A percentile compares a stretch with the other conserved stretches of the same genome.
These are phyloP conservation scores for Hippocampus guttulatus DNA, from an alignment of 2,113 vertebrate species.

Conservation along the genomic window DNA sequence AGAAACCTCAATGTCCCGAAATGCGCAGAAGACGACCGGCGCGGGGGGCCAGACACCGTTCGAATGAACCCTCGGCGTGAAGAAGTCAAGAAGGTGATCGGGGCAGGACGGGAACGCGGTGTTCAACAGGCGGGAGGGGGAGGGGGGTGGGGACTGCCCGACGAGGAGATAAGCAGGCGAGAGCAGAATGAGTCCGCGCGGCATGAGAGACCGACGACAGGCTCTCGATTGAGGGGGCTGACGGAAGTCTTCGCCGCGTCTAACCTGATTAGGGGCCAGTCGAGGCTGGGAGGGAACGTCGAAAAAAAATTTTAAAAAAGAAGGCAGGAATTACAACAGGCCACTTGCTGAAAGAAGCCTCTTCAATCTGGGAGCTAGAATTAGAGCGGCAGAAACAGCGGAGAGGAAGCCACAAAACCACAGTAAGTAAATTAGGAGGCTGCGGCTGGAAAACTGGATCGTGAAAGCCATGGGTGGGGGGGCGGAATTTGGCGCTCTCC, in stretches of 20 bases:
- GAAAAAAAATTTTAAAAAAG: conserved; percentile 1
- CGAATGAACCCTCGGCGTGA: conserved; percentile 53
- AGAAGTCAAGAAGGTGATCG: conserved; percentile 42
- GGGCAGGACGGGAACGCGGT: conserved; percentile 33
- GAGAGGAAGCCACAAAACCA: conserved; percentile 65
- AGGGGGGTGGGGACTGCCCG: conserved; percentile 9
- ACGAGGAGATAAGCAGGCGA: conserved; percentile 42
- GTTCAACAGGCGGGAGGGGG: conserved; percentile 21
- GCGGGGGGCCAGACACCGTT: conserved; percentile 7
- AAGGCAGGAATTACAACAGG: conserved; percentile 53
- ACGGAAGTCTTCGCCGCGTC: conserved; percentile 66
- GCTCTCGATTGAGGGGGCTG: conserved; percentile 60
- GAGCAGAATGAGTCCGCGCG: conserved; percentile 48
- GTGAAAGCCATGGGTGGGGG: conserved; percentile 43
- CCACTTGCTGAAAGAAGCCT: conserved; percentile 52
- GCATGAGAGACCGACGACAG: conserved; percentile 56
- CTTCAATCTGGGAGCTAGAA: conserved; percentile 64
- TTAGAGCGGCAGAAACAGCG: conserved; percentile 55
- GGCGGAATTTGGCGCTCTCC: conserved; percentile 50
- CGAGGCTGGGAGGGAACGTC: conserved; percentile 31
- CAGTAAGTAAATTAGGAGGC: conserved; percentile 69
- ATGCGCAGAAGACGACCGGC: conserved; percentile 18
- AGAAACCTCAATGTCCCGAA: conserved; percentile 15
- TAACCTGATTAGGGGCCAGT: conserved; percentile 66
- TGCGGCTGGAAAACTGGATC: conserved; percentile 58